Evolutionary conservation across 2,888 invertebrate species (phyloP), one percentile per base, ranked within the genome.

Genomic region (Cataglyphis altisquamis): DNA sequence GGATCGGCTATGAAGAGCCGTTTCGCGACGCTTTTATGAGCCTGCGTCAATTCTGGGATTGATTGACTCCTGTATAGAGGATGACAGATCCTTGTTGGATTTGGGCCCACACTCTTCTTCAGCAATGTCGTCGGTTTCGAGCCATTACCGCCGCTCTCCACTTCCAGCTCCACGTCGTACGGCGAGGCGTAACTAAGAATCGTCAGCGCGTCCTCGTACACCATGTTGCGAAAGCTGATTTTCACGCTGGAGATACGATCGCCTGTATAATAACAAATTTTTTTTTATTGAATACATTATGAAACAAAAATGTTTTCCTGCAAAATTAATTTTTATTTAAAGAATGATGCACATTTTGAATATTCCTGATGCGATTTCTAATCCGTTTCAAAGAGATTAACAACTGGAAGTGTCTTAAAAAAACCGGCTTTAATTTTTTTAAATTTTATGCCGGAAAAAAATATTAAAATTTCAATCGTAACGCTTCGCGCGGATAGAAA

Each of bases 101-200:
- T 94, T 2, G 94, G 94, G 2, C 94, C 93, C 1, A 94, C 92
- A 48, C 89, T 94, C 63, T 94, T 94, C 84, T 95, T 95, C 78
- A 95, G 88, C n/a, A 95, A 90, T 3, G 95, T 94, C 15, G 95
- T 92, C 3, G 95, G 95, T 57, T 95, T 94, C 5, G 95, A 94
- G 52, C 91, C 92, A 0, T 88, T 86, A 15, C 92, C 92, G 0
- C 96, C 96, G 88, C 96, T 96, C 92, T 97, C 96, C 45, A 98
- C 96, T 92, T 97, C 97, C 84, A 98, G 95, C 87, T 97, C 97
- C 21, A 98, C 97, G 84, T 98, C 98, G 93, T 98, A 98, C 0
- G 98, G 98, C 57, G 98, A 98, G 8, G 98, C 98, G 88, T 98
- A 98, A 86, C 98, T 98, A 62, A 99, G 95, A 86, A 99, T 98